Conservation (phyloP, 2,888 invertebrate species). For the Caenorhabditis imperialis region DNA sequence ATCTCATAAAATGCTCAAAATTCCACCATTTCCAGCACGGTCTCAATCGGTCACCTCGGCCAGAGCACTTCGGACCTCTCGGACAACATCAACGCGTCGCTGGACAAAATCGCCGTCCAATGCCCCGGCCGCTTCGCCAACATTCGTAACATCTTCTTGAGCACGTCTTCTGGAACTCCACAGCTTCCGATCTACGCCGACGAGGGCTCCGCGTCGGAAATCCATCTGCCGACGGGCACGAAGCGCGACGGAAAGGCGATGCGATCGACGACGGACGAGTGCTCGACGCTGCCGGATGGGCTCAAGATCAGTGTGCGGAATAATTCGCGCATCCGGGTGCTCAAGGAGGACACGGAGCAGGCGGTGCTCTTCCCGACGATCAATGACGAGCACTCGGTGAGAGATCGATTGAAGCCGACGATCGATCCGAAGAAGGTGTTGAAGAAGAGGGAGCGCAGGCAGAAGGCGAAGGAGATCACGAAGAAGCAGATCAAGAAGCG, state of each 20-base stretch:
- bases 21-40: conserved; percentile 39
- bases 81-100: conserved; percentile 60
- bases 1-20: neutral
- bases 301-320: conserved; percentile 66
- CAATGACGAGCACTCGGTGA: conserved; percentile 50
- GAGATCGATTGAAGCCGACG: conserved; percentile 65
- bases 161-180: conserved; percentile 43
- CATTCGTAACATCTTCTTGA: conserved; percentile 65
- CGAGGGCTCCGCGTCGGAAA: conserved; percentile 57
- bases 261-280: conserved; percentile 62
- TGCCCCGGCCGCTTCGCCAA: conserved; percentile 74
- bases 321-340: conserved; percentile 59
- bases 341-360: conserved; percentile 53
- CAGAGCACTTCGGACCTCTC: conserved; percentile 63
- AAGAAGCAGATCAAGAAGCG: conserved; percentile 38
- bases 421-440: conserved; percentile 52
- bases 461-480: conserved; percentile 34
- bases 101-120: conserved; percentile 53
- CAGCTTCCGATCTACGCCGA: conserved; percentile 69
- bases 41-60: conserved; percentile 63
- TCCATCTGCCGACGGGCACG: conserved; percentile 39
- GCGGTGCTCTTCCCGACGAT: conserved; percentile 64
- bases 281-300: conserved; percentile 73
- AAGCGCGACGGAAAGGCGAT: conserved; percentile 33
- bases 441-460: conserved; percentile 52